These are phyloP conservation scores for Cotesia typhae DNA, from an alignment of 1,140 invertebrate species.

Conservation along the genomic window DNA sequence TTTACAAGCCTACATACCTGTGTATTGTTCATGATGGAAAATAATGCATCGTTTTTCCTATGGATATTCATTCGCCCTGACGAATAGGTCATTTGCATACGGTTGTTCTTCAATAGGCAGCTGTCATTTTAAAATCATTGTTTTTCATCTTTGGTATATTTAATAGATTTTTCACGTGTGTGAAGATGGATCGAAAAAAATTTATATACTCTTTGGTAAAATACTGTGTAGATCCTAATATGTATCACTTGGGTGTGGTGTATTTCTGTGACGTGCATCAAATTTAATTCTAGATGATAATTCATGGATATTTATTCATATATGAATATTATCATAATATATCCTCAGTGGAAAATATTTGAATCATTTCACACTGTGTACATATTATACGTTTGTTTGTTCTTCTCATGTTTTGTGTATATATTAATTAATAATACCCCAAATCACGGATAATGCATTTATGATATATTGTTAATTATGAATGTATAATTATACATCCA, in stretches of 20 bases:
- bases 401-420: not conserved
- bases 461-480: not conserved
- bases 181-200: too few species aligned
- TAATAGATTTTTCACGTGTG: not conserved
- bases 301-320: not conserved
- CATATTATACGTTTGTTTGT: not conserved
- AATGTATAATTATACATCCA: too few species aligned
- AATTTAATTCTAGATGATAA: too few species aligned
- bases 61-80: slow-evolving; percentile 9
- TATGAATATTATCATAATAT: not conserved
- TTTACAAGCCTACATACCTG: too few species aligned
- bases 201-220: too few species aligned
- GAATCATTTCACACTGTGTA: too few species aligned
- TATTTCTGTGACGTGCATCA: too few species aligned
- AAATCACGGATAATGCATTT: not conserved
- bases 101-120: not conserved
- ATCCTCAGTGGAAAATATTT: too few species aligned
- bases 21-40: not conserved
- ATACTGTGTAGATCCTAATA: too few species aligned
- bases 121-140: not conserved
- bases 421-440: slow-evolving; percentile 7
- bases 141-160: not conserved
- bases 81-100: slow-evolving; percentile 9
- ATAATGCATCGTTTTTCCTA: not conserved
- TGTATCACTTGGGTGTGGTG: too few species aligned